phyloP scores from a whole-genome alignment of 2,113 vertebrate genomes.

The Rhombomys opimus region DNA sequence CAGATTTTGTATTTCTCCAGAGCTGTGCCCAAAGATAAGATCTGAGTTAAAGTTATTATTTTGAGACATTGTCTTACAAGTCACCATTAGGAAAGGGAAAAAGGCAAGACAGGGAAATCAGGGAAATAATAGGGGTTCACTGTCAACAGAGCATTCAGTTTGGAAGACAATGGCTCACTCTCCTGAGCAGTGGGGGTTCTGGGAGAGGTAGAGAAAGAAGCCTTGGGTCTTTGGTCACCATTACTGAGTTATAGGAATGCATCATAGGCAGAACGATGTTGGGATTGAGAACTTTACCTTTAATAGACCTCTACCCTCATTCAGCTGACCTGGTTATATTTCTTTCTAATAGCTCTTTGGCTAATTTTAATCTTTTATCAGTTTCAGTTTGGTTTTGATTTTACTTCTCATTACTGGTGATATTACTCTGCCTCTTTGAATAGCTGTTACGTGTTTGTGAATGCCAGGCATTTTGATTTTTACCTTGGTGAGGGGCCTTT shows the following conservation, averaged over 20 bases:
- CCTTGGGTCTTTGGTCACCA: not conserved
- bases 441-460: not conserved
- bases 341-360: not conserved
- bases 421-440: not conserved
- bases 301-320: not conserved
- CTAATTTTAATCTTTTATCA: not conserved
- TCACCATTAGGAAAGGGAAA: not conserved
- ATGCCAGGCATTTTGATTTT: constrained; percentile 1
- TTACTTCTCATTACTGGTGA: not conserved
- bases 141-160: not conserved
- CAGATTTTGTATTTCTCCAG: not conserved
- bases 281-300: not conserved
- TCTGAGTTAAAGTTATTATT: not conserved
- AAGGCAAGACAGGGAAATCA: not conserved
- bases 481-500: not conserved
- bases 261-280: not conserved
- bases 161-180: not conserved
- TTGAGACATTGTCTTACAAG: not conserved
- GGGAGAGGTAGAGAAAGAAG: not conserved
- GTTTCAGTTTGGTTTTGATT: not conserved
- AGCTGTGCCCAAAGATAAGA: not conserved
- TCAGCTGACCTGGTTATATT: not conserved
- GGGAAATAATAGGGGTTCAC: fast-evolving
- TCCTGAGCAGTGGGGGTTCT: fast-evolving
- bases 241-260: not conserved